Conservation (phyloP, 2,113 vertebrate species). For the Petroica traversi region DNA sequence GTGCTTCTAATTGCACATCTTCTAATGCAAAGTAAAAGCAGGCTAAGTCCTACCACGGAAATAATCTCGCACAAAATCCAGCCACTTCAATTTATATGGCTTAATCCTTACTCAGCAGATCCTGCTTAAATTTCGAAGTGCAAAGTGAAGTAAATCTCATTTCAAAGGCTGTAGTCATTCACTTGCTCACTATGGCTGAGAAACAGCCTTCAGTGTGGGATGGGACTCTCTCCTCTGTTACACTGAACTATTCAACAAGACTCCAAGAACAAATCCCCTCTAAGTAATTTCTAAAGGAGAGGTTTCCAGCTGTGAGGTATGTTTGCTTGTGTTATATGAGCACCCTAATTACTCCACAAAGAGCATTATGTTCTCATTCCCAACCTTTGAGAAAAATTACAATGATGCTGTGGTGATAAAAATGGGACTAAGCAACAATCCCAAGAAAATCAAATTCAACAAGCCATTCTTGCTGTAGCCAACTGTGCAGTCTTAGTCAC, state of each 20-base stretch:
- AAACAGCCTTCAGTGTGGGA: not conserved
- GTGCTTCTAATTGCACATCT: not conserved
- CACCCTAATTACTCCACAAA: not conserved
- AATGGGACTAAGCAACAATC: not conserved
- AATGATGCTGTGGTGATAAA: not conserved
- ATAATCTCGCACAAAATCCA: not conserved
- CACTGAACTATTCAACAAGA: not conserved
- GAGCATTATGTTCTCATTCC: not conserved
- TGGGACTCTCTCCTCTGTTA: not conserved
- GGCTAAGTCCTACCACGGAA: not conserved
- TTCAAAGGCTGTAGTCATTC: not conserved
- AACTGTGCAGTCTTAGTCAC: not conserved
- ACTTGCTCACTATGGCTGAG: not conserved
- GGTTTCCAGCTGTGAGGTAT: not conserved
- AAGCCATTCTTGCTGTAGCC: not conserved
- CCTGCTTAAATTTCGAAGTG: not conserved
- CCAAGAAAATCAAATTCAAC: not conserved
- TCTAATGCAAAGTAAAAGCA: not conserved
- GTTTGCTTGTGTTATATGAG: not conserved
- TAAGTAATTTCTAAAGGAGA: not conserved
- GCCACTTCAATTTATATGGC: not conserved
- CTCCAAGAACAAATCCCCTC: not conserved
- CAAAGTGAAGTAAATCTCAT: not conserved
- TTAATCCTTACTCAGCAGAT: not conserved
- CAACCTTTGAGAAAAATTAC: not conserved